These are phyloP conservation scores for Orchesellides sinensis DNA, from an alignment of 2,888 invertebrate genomes.

Conservation along the genomic window DNA sequence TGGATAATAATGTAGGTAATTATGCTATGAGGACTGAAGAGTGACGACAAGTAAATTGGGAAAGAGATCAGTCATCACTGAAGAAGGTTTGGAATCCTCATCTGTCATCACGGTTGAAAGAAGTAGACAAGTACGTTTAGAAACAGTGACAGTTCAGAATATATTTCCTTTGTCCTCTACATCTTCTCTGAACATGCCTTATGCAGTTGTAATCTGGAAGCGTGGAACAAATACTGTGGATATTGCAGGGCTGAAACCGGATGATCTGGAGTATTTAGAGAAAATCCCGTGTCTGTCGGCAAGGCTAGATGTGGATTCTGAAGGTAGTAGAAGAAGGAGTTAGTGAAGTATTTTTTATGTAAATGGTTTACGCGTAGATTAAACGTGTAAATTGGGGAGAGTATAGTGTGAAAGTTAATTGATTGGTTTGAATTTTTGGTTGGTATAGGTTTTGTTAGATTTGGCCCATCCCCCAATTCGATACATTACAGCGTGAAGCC, in stretches of 20 bases:
- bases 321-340: slow-evolving; percentile 57
- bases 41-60: no score
- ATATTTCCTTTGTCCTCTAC: no score
- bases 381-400: neutral
- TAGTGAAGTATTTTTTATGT: neutral
- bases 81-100: no score
- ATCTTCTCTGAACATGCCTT: no score
- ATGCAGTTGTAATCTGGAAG: slow-evolving; percentile 73
- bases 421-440: neutral
- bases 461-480: slow-evolving; percentile 64
- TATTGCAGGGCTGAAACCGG: slow-evolving; percentile 73
- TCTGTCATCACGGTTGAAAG: no score
- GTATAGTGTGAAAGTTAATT: slow-evolving; percentile 7
- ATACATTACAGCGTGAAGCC: slow-evolving; percentile 70
- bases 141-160: no score
- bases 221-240: slow-evolving; percentile 71
- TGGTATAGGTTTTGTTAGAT: slow-evolving; percentile 69
- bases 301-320: slow-evolving; percentile 72
- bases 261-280: slow-evolving; percentile 72
- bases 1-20: no score
- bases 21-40: no score
- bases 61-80: no score
- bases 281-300: slow-evolving; percentile 73
- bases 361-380: neutral
- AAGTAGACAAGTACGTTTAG: no score